Conservation (phyloP, 2,113 vertebrate genomes). For the Tachuris rubrigastra region DNA sequence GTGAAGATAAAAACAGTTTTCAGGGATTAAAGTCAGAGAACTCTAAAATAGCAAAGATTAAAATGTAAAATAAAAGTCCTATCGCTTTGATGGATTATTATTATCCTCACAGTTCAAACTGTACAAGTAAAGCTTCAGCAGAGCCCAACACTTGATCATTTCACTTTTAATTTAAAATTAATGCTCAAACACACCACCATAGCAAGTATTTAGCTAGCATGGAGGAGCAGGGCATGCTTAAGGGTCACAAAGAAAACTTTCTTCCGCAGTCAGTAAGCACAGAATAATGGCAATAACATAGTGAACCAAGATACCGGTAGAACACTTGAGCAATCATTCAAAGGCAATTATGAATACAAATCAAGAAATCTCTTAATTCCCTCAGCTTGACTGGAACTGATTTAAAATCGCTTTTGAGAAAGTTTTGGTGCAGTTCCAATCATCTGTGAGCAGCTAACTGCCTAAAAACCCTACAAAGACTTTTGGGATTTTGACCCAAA, state of each 20-base stretch:
- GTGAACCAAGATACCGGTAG: not conserved
- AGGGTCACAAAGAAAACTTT: not conserved
- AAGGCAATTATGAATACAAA: not conserved
- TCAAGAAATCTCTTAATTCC: not conserved
- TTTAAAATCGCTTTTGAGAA: not conserved
- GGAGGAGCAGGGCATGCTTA: not conserved
- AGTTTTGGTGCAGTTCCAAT: not conserved
- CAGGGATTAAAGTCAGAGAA: not conserved
- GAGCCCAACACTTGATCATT: not conserved
- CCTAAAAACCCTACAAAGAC: not conserved
- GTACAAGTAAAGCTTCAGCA: not conserved
- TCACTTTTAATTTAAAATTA: not conserved
- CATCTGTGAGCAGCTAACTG: not conserved
- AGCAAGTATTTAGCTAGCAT: not conserved
- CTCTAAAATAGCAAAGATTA: not conserved
- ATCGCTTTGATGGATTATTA: not conserved
- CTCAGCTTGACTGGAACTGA: not conserved
- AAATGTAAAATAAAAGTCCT: not conserved
- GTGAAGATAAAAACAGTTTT: not conserved
- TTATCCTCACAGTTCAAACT: not conserved
- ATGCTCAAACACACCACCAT: not conserved
- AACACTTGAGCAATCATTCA: not conserved
- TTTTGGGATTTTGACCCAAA: not conserved
- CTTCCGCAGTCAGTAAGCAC: not conserved
- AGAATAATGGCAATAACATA: not conserved